phyloP scores from a whole-genome alignment of 2,113 vertebrate genomes.

The Mobula birostris region DNA sequence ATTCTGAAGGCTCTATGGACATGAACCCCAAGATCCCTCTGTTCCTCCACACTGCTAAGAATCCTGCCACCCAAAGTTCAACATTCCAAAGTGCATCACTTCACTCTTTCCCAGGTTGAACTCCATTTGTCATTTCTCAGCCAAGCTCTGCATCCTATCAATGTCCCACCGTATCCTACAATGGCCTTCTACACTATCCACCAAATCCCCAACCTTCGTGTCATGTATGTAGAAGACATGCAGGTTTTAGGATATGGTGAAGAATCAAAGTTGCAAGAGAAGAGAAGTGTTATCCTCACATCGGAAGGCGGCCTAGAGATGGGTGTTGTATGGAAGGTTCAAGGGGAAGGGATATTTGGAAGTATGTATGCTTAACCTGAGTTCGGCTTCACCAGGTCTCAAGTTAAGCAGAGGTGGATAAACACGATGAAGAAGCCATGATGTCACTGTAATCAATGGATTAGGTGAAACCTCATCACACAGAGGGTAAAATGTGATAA shows the following conservation, averaged over 20 bases:
- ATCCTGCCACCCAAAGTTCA: no score
- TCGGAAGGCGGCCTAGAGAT: not conserved
- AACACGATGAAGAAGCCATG: not conserved
- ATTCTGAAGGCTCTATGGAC: no score
- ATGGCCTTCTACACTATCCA: no score
- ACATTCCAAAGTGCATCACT: no score
- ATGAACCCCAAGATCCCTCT: no score
- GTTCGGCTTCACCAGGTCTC: not conserved
- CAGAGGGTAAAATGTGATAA: not conserved
- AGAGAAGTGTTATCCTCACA: not conserved
- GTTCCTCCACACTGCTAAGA: no score
- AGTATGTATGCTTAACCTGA: not conserved
- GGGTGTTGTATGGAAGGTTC: not conserved
- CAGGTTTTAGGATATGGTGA: not conserved
- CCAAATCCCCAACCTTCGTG: no score
- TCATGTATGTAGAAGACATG: no score
- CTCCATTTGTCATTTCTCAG: no score
- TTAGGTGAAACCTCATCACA: not conserved
- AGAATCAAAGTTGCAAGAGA: not conserved
- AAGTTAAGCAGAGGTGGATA: not conserved
- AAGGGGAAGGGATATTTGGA: not conserved
- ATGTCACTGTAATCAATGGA: not conserved
- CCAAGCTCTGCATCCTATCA: no score
- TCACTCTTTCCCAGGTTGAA: no score
- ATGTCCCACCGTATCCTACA: no score